Conservation (phyloP, 2,888 invertebrate genomes). For the Andrena fulva region DNA sequence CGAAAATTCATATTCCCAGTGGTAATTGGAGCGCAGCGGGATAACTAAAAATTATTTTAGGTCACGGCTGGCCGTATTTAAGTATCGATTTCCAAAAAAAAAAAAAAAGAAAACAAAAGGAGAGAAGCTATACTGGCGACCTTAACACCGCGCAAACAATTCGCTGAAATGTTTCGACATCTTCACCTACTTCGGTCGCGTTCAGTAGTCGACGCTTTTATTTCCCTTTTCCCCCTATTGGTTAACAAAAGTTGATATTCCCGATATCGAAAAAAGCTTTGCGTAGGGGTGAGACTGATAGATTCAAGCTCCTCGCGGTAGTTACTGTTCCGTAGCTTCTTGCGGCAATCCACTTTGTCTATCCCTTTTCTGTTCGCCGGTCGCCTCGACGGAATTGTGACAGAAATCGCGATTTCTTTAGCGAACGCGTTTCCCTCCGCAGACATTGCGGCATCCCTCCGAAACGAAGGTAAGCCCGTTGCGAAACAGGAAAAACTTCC, state of each 20-base stretch:
- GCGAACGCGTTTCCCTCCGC: not conserved
- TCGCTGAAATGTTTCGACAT: conserved; percentile 36
- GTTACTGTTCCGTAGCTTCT: not conserved
- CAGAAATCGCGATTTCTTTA: conserved; percentile 31
- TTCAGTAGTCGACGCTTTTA: not conserved
- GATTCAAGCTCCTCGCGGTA: not conserved
- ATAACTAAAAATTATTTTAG: conserved; percentile 46
- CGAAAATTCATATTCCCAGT: not conserved
- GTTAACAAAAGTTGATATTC: conserved; percentile 22
- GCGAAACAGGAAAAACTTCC: not conserved
- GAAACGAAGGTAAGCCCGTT: not conserved
- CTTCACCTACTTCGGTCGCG: conserved; percentile 28
- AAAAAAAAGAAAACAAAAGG: not conserved
- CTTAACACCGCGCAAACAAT: conserved; percentile 35
- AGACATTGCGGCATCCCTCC: not conserved
- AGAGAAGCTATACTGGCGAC: conserved; percentile 1
- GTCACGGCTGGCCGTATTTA: conserved; percentile 33
- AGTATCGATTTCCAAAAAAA: conserved; percentile 42
- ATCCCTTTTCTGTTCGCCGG: not conserved
- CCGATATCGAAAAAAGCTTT: conserved; percentile 17
- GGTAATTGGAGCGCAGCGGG: conserved; percentile 45
- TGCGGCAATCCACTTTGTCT: not conserved
- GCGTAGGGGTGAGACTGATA: not conserved
- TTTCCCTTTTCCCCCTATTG: not conserved
- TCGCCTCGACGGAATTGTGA: not conserved